Percentiles rank a stretch among this genome's conserved stretches.
Evolutionary conservation across 2,113 vertebrate species (phyloP).

Genomic region (Scopus umbretta): DNA sequence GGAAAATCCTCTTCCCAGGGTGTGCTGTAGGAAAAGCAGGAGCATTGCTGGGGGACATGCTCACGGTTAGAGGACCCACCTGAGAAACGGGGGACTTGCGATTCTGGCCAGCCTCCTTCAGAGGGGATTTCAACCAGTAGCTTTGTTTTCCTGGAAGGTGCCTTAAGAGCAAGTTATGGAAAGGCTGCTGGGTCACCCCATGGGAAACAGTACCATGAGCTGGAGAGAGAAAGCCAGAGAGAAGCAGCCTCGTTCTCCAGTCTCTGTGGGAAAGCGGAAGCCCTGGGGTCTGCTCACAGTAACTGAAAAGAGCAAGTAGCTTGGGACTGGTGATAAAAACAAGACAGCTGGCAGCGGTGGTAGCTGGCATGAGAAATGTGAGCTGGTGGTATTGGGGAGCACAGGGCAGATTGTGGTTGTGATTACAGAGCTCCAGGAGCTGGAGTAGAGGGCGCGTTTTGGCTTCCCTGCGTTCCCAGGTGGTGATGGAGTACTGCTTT

Average conservation of each 20-base stretch:
- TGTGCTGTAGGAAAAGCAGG: neutral
- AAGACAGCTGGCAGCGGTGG: neutral
- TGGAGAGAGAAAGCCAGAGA: neutral
- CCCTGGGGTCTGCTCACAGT: neutral
- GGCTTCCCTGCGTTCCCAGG: neutral
- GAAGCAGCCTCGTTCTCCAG: neutral
- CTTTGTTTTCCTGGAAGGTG: neutral
- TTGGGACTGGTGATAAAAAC: neutral
- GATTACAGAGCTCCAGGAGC: neutral
- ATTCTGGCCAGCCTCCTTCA: neutral
- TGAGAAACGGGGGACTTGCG: neutral
- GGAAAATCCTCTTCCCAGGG: neutral
- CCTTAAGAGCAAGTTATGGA: neutral
- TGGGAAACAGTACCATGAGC: neutral
- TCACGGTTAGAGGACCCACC: neutral
- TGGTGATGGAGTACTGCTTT: neutral
- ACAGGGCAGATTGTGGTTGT: rapidly evolving
- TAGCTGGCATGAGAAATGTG: neutral
- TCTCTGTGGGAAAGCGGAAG: neutral
- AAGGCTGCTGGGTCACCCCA: neutral
- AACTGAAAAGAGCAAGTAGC: neutral
- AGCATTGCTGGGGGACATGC: neutral
- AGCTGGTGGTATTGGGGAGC: rapidly evolving
- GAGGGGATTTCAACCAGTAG: neutral
- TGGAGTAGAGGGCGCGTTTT: neutral